phyloP scores from a whole-genome alignment of 1,140 invertebrate genomes.

The Pantala flavescens region DNA sequence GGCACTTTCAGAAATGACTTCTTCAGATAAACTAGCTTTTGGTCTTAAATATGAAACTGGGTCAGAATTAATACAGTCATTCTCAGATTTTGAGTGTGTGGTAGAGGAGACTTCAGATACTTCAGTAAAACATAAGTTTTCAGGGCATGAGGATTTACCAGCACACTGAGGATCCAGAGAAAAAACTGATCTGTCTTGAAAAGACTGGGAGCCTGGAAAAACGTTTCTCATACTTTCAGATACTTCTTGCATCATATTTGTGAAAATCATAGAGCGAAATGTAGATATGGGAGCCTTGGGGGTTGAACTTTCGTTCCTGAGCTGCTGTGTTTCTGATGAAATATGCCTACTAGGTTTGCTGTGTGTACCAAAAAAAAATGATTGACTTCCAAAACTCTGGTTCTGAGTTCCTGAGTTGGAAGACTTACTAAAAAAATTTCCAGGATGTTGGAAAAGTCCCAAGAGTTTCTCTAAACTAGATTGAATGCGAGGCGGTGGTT shows the following conservation, averaged over 20 bases:
- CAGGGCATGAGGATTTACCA: too few species aligned
- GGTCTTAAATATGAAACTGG: too few species aligned
- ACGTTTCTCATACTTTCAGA: too few species aligned
- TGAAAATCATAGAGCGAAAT: neutral
- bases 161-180: too few species aligned
- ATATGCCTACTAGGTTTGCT: neutral
- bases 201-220: too few species aligned
- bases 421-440: conserved; percentile 21
- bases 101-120: too few species aligned
- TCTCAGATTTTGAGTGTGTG: too few species aligned
- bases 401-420: neutral
- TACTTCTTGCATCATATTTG: neutral
- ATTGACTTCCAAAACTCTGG: neutral
- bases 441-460: conserved; percentile 28
- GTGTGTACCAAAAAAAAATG: neutral
- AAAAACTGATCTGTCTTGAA: too few species aligned
- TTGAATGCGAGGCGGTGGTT: conserved; percentile 16
- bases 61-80: too few species aligned
- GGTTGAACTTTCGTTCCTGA: neutral
- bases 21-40: too few species aligned
- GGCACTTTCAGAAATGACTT: too few species aligned
- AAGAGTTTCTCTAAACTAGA: conserved; percentile 27
- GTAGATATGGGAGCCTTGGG: neutral
- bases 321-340: neutral
- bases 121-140: too few species aligned